Percentiles rank a stretch among this genome's conserved stretches.
These are phyloP conservation scores for Cepaea hortensis DNA, from an alignment of 2,888 invertebrate species.

Conservation along the genomic window DNA sequence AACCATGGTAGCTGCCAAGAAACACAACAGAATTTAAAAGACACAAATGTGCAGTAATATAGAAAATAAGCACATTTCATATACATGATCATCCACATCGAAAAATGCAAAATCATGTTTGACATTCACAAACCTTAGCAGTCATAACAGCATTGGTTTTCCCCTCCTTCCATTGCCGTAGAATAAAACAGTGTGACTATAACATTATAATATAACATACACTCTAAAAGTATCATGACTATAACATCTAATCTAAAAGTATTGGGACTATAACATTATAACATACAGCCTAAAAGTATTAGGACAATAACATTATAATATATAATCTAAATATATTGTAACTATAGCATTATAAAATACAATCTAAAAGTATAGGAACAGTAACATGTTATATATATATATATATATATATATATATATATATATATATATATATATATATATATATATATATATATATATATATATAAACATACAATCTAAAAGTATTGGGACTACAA, in stretches of 20 bases:
- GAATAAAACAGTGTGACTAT: background rate
- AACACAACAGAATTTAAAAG: conserved; percentile 3
- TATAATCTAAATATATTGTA: no score
- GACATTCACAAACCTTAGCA: background rate
- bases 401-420: no score
- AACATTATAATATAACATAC: background rate
- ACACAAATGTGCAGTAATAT: background rate
- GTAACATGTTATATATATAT: no score
- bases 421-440: no score
- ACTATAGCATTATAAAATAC: no score
- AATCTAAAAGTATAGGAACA: no score
- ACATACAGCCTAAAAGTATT: no score
- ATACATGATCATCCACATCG: background rate
- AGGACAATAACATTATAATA: no score
- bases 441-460: no score
- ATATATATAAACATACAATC: no score
- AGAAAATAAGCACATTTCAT: background rate
- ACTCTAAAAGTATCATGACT: background rate
- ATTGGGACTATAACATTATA: background rate
- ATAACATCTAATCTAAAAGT: background rate
- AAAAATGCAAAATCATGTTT: background rate
- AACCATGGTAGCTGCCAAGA: background rate
- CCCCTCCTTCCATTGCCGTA: conserved; percentile 11
- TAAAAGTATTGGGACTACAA: no score
- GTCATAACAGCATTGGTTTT: background rate